Base-by-base conservation (phyloP, 2,888 invertebrate species). In the Dromius quadrimaculatus region DNA sequence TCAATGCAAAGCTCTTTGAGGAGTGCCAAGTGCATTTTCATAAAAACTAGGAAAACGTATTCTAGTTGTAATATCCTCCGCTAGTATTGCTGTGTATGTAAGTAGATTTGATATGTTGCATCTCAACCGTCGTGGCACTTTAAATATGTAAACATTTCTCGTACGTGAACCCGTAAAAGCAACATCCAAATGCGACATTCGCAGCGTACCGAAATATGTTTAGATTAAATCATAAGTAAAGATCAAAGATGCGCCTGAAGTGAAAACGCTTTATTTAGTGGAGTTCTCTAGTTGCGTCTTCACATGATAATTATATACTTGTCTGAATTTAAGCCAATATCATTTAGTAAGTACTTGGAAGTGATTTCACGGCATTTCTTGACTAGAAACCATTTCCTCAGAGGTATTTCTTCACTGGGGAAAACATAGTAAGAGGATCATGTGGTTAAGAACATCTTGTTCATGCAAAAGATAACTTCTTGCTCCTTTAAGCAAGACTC, bases 11-110 rank as follows among this genome's bases (percentile, higher is more conserved):
- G 50, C 50, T 54, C 50, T 54, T 54, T 54, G 50, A 54, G 28
- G 50, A 54, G 50, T 54, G 50, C 50, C 50, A 54, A 54, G 50
- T 54, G 50, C 50, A 54, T 54, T 54, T 54, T 54, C 50, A 54
- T 54, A 54, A 54, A 54, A 54, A 54, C 50, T 54, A 54, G 50
- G 50, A 54, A 54, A 54, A 54, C 28, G 50, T 28, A 54, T 54
- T 54, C 28, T 54, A 54, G 50, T 54, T 54, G 50, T 54, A 54
- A 54, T 54, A 54, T 54, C 50, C 28, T 50, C 23, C 50, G 50
- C 50, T 54, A 54, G 50, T 23, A 54, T 54, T 54, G 50, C 50
- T 54, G 28, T 17, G 17, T 54, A 28, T 54, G 50, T 54, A 54
- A 54, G 28, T 54, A 54, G 50, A 54, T 54, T 54, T 54, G 50